Conservation (phyloP, 2,797 vertebrate genomes). For the Synanceia verrucosa region DNA sequence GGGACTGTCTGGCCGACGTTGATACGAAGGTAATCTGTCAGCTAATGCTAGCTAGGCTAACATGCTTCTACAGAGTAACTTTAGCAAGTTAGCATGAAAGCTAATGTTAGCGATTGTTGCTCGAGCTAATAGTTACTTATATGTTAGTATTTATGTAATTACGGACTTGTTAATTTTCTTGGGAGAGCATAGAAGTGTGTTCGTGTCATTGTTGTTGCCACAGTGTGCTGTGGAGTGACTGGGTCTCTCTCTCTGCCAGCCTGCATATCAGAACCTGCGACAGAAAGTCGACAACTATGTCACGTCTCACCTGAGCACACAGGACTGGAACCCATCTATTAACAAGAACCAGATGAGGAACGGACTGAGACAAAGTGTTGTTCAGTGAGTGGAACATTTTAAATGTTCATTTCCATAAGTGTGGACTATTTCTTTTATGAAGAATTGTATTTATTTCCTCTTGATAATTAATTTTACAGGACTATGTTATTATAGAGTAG, state of each 20-base stretch:
- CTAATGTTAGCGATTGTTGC: neutral
- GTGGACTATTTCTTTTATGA: neutral
- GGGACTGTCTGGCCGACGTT: slow-evolving; percentile 97
- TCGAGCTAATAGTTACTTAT: neutral
- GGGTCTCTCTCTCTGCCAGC: slow-evolving; percentile 73
- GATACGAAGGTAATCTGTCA: slow-evolving; percentile 91
- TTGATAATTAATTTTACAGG: no score
- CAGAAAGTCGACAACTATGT: slow-evolving; percentile 99
- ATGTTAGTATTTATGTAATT: no score
- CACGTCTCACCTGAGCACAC: slow-evolving; percentile 93
- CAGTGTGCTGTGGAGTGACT: neutral
- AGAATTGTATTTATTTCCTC: neutral
- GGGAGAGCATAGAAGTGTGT: no score
- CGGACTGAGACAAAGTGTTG: slow-evolving; percentile 92
- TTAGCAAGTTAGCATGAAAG: neutral
- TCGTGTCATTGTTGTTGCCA: no score
- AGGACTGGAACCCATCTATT: slow-evolving; percentile 96
- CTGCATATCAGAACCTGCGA: slow-evolving; percentile 96
- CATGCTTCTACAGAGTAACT: neutral
- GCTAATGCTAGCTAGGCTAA: neutral
- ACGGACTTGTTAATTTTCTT: accelerated
- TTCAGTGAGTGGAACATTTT: slow-evolving; percentile 88
- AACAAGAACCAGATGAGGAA: slow-evolving; percentile 98
- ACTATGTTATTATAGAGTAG: neutral
- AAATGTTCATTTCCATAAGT: no score